A percentile compares a stretch with the other conserved stretches of the same genome.
Evolutionary conservation across 2,113 vertebrate species (phyloP).

Genomic region (Burhinus bistriatus): DNA sequence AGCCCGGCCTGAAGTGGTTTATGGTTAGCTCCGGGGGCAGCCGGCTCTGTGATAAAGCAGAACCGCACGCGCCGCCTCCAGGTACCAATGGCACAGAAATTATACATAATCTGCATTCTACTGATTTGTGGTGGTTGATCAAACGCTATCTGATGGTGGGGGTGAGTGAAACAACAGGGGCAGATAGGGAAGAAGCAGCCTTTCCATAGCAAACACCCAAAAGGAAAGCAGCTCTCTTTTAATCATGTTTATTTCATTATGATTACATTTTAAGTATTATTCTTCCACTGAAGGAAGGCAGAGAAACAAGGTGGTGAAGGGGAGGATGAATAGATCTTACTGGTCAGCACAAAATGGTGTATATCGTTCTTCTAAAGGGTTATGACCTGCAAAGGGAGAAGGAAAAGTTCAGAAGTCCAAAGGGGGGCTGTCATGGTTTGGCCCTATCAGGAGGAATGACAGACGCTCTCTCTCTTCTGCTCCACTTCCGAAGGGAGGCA

Average conservation of each 20-base stretch:
- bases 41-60: not conserved
- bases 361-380: not conserved
- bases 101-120: fast-evolving
- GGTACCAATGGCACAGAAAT: not conserved
- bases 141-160: not conserved
- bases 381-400: not conserved
- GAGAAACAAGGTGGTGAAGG: not conserved
- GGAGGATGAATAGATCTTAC: not conserved
- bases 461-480: no score
- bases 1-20: not conserved
- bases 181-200: not conserved
- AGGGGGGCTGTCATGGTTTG: no score
- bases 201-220: not conserved
- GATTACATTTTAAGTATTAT: not conserved
- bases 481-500: no score
- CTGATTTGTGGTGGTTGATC: not conserved
- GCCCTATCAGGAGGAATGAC: no score
- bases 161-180: not conserved
- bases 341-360: fast-evolving
- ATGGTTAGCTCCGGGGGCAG: not conserved
- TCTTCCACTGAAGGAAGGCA: not conserved
- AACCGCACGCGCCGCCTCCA: fast-evolving
- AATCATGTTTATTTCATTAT: not conserved
- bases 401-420: not conserved
- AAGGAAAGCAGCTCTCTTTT: not conserved